Base-by-base conservation (phyloP, 2,113 vertebrate genomes). In the Bettongia penicillata region DNA sequence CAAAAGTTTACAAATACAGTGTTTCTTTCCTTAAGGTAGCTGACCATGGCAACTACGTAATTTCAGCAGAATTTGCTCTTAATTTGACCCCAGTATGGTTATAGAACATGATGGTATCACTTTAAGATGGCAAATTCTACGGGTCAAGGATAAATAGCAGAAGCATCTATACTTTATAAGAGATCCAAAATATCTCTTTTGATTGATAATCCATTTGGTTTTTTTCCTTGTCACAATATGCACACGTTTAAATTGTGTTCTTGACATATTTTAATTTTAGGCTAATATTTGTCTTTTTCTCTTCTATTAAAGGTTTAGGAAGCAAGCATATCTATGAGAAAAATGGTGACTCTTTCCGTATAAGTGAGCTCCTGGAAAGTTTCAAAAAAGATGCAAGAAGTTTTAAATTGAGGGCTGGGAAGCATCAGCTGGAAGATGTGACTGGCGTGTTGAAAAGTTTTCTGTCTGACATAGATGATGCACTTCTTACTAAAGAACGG, bases 401-500 rank as follows among this genome's bases (percentile, higher is more conserved):
- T 48, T 99, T 99, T 97, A 99, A 99, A 95, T 97, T 99, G 96
- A 99, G 99, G 95, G 97, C 98, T 95, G 99, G 99, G 93, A 99
- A 99, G 90, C 99, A 99, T 97, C 99, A 98, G 0, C 99, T 99
- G 92, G 99, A 99, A 97, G 99, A 99, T 19, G 99, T 99, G 94
- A 99, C 99, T 0, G 99, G 99, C 51, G 99, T 99, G 16, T 97
- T 99, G 97, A 99, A 99, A 98, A 97, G 95, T 92, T 99, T 99
- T 96, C 98, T 99, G 92, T 99, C 98, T 92, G 98, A 99, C 89
- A 98, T 99, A 24, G 99, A 99, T 53, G 99, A 99, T 49, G 99
- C 99, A 0, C 98, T 99, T 77, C 99, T 99, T 94, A 99, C 99
- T 92, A 99, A 99, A 98, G 99, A 99, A 98, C 99, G 99, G 51